Percentiles rank a stretch among this genome's conserved stretches.
Conservation (phyloP, 2,113 vertebrate species). For the Choloepus hoffmanni region DNA sequence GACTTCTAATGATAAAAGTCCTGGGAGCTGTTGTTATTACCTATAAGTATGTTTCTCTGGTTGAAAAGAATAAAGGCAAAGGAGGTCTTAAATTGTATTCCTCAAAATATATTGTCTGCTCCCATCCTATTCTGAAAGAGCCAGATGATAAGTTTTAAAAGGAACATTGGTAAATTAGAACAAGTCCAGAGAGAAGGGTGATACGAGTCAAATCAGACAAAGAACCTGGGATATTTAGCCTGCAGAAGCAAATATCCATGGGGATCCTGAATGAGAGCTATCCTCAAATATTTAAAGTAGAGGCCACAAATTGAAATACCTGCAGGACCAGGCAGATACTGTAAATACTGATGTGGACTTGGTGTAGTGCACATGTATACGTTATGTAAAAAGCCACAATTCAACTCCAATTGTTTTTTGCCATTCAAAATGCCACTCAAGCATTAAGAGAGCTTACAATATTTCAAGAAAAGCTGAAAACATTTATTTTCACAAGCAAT, state of each 20-base stretch:
- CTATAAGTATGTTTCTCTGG: not conserved
- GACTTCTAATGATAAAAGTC: not conserved
- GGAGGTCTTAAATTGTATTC: not conserved
- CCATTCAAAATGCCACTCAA: too few relatives aligned
- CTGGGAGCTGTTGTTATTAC: not conserved
- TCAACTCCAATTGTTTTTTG: too few relatives aligned
- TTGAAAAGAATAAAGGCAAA: not conserved
- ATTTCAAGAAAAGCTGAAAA: too few relatives aligned
- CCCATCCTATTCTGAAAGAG: not conserved
- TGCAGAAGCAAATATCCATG: not conserved
- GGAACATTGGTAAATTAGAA: not conserved
- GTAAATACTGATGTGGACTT: too few relatives aligned
- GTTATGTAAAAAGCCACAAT: too few relatives aligned
- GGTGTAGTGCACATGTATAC: too few relatives aligned
- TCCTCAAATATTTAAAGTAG: not conserved
- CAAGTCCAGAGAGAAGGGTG: not conserved
- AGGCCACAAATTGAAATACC: too few relatives aligned
- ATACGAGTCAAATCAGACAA: not conserved
- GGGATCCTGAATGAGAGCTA: too few relatives aligned
- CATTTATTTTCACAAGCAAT: too few relatives aligned
- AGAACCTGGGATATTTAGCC: not conserved
- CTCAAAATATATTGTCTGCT: not conserved
- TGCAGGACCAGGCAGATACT: too few relatives aligned
- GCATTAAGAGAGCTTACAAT: too few relatives aligned
- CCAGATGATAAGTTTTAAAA: not conserved